phyloP scores from a whole-genome alignment of 2,888 invertebrate species.

The Seira musarum region DNA sequence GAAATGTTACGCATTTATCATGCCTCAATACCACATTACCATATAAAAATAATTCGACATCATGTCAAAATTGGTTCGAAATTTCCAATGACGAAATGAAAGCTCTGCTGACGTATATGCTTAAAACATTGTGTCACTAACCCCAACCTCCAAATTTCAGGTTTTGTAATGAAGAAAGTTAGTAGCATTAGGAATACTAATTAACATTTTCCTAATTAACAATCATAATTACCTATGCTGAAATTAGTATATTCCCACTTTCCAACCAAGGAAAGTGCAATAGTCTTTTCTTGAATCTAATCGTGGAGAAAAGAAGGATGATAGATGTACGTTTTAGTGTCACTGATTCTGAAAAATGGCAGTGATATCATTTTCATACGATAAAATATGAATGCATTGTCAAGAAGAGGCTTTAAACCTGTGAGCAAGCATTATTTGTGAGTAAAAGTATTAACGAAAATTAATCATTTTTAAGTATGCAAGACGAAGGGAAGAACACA shows the following conservation, averaged over 20 bases:
- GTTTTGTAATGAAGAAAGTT: too few relatives aligned
- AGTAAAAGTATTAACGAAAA: neutral
- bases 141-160: too few relatives aligned
- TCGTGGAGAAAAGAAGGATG: neutral
- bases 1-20: neutral
- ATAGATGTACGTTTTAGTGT: conserved; percentile 10
- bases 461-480: conserved; percentile 9
- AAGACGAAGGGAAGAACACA: neutral
- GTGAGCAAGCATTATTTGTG: neutral
- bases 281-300: neutral
- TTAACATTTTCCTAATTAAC: too few relatives aligned
- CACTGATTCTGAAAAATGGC: conserved; percentile 37
- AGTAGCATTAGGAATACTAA: too few relatives aligned
- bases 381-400: neutral
- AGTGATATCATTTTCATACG: conserved; percentile 11
- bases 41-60: neutral
- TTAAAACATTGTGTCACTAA: neutral
- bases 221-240: too few relatives aligned
- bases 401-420: neutral
- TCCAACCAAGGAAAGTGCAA: neutral
- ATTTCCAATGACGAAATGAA: neutral
- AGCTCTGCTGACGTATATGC: neutral
- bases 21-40: neutral
- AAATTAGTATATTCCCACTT: too few relatives aligned
- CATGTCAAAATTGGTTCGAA: neutral